Evolutionary conservation across 2,113 vertebrate genomes (phyloP).

Genomic region (Sclerurus mexicanus): DNA sequence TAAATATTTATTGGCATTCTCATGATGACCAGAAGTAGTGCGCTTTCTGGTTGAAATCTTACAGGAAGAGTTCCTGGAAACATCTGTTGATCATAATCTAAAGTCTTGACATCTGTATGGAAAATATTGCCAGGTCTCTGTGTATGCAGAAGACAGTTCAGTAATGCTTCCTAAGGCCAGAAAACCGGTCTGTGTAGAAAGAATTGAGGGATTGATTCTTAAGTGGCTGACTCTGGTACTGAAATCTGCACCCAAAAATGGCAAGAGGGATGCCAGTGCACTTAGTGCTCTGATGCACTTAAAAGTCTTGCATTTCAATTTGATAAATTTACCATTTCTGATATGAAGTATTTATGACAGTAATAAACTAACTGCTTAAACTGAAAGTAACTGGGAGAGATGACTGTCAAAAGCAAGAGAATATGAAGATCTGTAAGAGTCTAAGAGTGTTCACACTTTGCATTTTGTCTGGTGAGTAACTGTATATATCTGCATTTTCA

Average conservation of each 20-base stretch:
- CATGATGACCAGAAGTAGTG: too few relatives aligned
- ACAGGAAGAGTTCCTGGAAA: not conserved
- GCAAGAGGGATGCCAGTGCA: not conserved
- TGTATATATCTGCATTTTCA: not conserved
- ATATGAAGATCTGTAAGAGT: too few relatives aligned
- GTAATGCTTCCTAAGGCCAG: not conserved
- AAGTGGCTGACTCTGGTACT: too few relatives aligned
- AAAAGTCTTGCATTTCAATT: not conserved
- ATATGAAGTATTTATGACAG: not conserved
- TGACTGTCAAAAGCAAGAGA: not conserved
- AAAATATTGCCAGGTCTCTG: not conserved
- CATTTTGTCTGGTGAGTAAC: not conserved
- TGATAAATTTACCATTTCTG: not conserved
- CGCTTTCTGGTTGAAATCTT: not conserved
- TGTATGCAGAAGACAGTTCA: not conserved
- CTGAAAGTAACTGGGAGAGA: not conserved
- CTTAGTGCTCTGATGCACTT: not conserved
- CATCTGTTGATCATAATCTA: rapidly evolving
- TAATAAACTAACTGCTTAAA: not conserved
- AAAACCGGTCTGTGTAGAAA: not conserved
- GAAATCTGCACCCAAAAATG: not conserved
- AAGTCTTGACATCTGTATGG: not conserved
- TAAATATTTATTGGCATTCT: rapidly evolving
- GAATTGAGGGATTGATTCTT: too few relatives aligned
- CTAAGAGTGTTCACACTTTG: not conserved